Evolutionary conservation across 23 tunicate species (phyloP), one percentile per base, ranked within the genome.

Genomic region (Trididemnum nubilum): DNA sequence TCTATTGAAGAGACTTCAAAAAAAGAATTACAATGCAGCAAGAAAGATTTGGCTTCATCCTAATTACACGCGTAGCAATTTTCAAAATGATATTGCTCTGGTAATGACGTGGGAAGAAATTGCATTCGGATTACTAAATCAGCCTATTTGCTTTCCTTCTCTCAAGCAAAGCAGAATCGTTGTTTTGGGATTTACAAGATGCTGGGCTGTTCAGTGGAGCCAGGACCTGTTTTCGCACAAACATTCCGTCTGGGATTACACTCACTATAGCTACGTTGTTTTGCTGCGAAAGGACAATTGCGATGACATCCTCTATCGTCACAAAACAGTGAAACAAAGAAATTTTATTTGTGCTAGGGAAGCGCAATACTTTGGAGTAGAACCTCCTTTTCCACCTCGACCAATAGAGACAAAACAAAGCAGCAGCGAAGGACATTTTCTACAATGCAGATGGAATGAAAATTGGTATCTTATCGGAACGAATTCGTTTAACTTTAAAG

Each of bases 391-490:
- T 36, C 59, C 28, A 38, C 79, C 33, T 12, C 33, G 22, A 2
- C 34, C 31, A 7, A 3, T 23, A 2, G 15, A 15, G 9, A 7
- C 59, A 34, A 29, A 37, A 7, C 59, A 44, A 44, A 27, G 9
- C 28, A 65, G 57, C 31, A 76, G 77, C 30, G 74, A 85, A 28
- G 89, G 77, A 21, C 64, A 70, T 64, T 25, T 63, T 33, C 59
- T 85, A 12, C 51, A 79, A 22, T 85, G 89, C 60, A 37, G 60
- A 23, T 85, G 82, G 82, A 85, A 85, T 49, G 63, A 64, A 0
- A 85, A 85, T 2, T 64, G 81, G 65, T 85, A 85, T 39, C 74
- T 64, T 23, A 34, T 77, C 28, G 89, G 83, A 63, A 65, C 77
- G 33, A 29, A 25, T 18, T 18, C 59, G 9, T 73, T 73, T 25